Base-by-base conservation (phyloP, 2,888 invertebrate genomes). In the Mesochorus sp. region DNA sequence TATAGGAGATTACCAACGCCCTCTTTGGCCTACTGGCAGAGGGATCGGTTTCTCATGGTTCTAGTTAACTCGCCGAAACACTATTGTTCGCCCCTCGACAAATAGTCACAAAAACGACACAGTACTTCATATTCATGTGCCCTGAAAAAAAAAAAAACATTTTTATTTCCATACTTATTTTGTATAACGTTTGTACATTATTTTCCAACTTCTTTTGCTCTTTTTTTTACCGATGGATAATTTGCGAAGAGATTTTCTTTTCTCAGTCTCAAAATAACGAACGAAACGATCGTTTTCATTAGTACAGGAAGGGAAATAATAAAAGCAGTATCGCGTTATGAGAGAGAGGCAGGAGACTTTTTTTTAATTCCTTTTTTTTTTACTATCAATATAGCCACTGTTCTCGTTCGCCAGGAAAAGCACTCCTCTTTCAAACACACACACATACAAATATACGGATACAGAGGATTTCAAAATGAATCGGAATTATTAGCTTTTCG, bases 301-400 rank as follows among this genome's bases (percentile, higher is more conserved):
- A 49, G 49, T 8, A 64, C 14, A 51, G 2, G 39, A 1, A 2
- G 1, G 2, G 19, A 39, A 49, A 26, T 37, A 14, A 37, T 19
- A 59, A 70, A 61, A 39, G 34, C 19, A 6, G 17, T 37, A 51
- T 28, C 39, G 53, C 39, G 26, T 53, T 67, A 61, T 26, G 49
- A 59, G n/a, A 34, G 10, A 47, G n/a, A 57, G 14, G 17, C 14
- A n/a, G 4, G 44, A 8, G 37, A 14, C 12, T 2, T 53, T 70
- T 42, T 34, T 8, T 19, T n/a, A n/a, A n/a, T n/a, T n/a, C n/a
- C n/a, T n/a, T n/a, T n/a, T 42, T 42, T 76, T 64, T 59, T 71
- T 51, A 71, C 49, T 51, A 59, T 31, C 70, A 59, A 76, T 71
- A 34, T 49, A 49, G 34, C 37, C 47, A 19, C n/a, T 44, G 51